These are phyloP conservation scores for Pseudorasbora parva DNA, from an alignment of 2,113 vertebrate genomes.

Conservation along the genomic window DNA sequence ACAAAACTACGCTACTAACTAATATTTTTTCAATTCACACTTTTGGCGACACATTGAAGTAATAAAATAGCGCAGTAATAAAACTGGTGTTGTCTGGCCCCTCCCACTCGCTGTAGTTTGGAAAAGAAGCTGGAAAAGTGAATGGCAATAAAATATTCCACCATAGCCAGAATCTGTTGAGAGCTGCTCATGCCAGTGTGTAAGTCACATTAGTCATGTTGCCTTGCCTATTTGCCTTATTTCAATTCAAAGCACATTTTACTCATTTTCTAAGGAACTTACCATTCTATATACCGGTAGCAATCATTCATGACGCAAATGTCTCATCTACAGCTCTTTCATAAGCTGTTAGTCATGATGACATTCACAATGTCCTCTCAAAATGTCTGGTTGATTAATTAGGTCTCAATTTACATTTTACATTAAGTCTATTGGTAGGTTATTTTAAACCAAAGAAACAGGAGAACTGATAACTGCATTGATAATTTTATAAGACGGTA, in stretches of 20 bases:
- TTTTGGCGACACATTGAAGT: neutral
- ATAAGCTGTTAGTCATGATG: neutral
- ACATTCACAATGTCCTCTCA: neutral
- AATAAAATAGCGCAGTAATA: constrained; percentile 11
- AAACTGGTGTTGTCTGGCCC: neutral
- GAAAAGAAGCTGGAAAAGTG: constrained; percentile 5
- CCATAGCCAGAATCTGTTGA: neutral
- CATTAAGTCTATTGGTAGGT: neutral
- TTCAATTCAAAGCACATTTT: too few relatives aligned
- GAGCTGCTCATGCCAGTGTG: neutral
- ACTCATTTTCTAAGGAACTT: too few relatives aligned
- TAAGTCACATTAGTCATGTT: neutral
- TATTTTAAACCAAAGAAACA: neutral
- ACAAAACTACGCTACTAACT: neutral
- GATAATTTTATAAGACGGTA: neutral
- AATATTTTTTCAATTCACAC: neutral
- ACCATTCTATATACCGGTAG: neutral
- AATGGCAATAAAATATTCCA: neutral
- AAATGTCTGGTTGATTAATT: neutral
- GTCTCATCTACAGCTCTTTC: neutral
- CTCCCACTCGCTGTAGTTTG: neutral
- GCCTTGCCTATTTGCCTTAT: too few relatives aligned
- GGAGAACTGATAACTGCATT: neutral
- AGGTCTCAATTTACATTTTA: neutral
- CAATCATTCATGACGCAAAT: neutral